phyloP scores from a whole-genome alignment of 1,140 invertebrate genomes.

The Pseudomyrmex concolor region DNA sequence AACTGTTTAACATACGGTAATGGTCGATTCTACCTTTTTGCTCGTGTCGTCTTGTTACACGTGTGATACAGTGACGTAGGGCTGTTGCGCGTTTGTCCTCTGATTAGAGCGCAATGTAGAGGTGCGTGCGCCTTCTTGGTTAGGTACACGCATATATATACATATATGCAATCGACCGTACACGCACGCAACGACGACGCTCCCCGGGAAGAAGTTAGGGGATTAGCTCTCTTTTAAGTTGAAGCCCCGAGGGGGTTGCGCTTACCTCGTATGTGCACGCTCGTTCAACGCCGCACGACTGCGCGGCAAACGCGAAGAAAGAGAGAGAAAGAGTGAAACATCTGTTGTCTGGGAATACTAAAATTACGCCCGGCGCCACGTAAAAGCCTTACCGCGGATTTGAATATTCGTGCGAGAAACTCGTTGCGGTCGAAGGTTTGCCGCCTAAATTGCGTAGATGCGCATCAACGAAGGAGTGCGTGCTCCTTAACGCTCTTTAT shows the following conservation, averaged over 20 bases:
- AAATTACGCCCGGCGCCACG: conserved; percentile 43
- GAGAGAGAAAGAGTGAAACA: conserved; percentile 51
- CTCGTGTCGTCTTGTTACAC: conserved; percentile 38
- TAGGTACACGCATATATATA: background rate
- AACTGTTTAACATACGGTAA: conserved; percentile 70
- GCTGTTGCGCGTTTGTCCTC: conserved; percentile 50
- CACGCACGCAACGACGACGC: conserved; percentile 49
- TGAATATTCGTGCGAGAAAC: conserved; percentile 51
- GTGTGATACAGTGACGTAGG: conserved; percentile 52
- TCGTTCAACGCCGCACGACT: conserved; percentile 48
- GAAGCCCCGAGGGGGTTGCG: conserved; percentile 39
- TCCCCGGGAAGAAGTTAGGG: conserved; percentile 49
- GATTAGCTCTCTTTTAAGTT: conserved; percentile 61
- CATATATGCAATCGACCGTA: background rate
- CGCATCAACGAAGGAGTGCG: background rate
- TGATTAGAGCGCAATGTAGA: conserved; percentile 52
- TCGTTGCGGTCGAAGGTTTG: conserved; percentile 27
- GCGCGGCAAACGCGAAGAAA: conserved; percentile 26
- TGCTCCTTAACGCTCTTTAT: background rate
- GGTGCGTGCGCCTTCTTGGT: conserved; percentile 28
- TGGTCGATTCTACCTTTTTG: conserved; percentile 56
- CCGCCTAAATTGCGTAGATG: conserved; percentile 6
- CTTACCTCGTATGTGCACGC: conserved; percentile 27
- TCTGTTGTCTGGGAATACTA: conserved; percentile 48
- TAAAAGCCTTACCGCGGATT: conserved; percentile 50